phyloP scores from a whole-genome alignment of 2,888 invertebrate species.

The Chrysina gloriosa region DNA sequence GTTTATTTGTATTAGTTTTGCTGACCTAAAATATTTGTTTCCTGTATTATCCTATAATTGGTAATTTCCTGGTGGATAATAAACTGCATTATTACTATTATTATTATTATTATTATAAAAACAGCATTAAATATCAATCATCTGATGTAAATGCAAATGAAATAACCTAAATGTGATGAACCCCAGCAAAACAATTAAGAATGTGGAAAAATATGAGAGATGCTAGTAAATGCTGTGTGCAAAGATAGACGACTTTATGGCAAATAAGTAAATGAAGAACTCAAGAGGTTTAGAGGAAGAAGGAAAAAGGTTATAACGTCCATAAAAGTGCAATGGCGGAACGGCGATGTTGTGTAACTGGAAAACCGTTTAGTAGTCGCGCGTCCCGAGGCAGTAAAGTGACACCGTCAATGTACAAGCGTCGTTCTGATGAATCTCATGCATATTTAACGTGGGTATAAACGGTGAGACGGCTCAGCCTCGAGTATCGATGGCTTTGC shows the following conservation, averaged over 20 bases:
- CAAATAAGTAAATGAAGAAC: neutral
- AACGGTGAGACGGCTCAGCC: neutral
- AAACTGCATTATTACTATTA: too few relatives aligned
- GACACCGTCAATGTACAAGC: slow-evolving; percentile 44
- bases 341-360: slow-evolving; percentile 29
- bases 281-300: neutral
- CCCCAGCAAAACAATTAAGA: neutral
- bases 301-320: neutral
- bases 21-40: too few relatives aligned
- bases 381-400: slow-evolving; percentile 43
- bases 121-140: too few relatives aligned
- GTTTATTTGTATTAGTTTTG: too few relatives aligned
- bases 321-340: slow-evolving; percentile 24
- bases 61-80: too few relatives aligned
- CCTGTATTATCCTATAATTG: too few relatives aligned
- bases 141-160: neutral
- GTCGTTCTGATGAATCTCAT: slow-evolving; percentile 46
- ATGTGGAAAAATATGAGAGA: neutral
- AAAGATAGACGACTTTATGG: neutral
- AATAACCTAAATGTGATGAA: neutral
- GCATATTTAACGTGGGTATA: slow-evolving; percentile 47
- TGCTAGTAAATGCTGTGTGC: slow-evolving; percentile 35
- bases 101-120: too few relatives aligned
- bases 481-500: slow-evolving; percentile 13
- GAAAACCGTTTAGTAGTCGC: slow-evolving; percentile 36